Evolutionary conservation across 2,888 invertebrate genomes (phyloP).

Genomic region (Drosophila meridiana): DNA sequence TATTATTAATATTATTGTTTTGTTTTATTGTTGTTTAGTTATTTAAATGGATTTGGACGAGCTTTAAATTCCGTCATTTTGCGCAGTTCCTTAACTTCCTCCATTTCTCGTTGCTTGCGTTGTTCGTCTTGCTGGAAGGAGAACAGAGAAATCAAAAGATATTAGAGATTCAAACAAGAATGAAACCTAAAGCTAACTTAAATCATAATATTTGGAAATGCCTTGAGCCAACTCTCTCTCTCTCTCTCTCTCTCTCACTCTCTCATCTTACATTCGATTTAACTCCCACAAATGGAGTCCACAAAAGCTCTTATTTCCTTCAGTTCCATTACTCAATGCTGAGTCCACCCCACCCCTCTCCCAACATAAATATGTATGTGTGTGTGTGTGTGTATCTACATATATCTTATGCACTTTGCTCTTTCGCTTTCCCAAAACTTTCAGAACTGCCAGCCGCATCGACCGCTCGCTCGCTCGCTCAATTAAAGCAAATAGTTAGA

Average conservation of each 20-base stretch:
- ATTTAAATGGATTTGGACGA: slow-evolving; percentile 84
- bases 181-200: background rate
- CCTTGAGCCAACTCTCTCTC: background rate
- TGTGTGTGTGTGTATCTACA: background rate
- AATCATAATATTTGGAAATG: background rate
- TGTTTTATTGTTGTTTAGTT: slow-evolving; percentile 27
- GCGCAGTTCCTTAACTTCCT: slow-evolving; percentile 79
- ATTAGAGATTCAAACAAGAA: background rate
- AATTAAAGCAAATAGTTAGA: slow-evolving; percentile 2
- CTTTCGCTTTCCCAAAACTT: slow-evolving; percentile 1
- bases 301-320: too few relatives aligned
- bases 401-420: slow-evolving; percentile 3
- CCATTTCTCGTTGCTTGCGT: slow-evolving; percentile 78
- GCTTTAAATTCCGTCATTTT: slow-evolving; percentile 83
- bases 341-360: background rate
- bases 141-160: background rate
- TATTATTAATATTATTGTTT: slow-evolving; percentile 13
- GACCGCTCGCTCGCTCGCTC: background rate
- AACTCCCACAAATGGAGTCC: background rate
- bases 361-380: background rate
- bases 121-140: slow-evolving; percentile 81
- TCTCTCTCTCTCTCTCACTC: background rate
- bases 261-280: background rate
- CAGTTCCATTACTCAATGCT: too few relatives aligned
- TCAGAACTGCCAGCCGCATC: background rate